Evolutionary conservation across 1,140 invertebrate genomes (phyloP), one percentile per base, ranked within the genome.

Genomic region (Bombus waltoni): DNA sequence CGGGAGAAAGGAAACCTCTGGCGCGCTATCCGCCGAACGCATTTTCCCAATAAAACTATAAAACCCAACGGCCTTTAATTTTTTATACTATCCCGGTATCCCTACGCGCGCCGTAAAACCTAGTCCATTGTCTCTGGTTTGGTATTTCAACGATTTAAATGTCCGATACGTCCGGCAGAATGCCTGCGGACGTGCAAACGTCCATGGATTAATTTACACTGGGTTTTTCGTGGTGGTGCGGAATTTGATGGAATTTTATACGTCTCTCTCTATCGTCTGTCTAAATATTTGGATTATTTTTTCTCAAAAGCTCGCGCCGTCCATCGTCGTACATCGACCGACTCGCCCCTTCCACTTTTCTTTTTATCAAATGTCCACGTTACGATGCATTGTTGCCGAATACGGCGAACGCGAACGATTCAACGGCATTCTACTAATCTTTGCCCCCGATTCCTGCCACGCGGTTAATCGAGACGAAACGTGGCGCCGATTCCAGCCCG

Each of bases 191-290:
- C 40, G 59, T 87, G 66, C 85, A 81, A 71, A 53, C 71, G 65
- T 47, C 22, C 86, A n/a, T 87, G 84, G 86, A 91, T 92, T 91
- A 91, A 92, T 92, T 90, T 89, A 87, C 70, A 91, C 77, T 75
- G 68, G 80, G 25, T 83, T 91, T 91, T 88, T 87, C 79, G 68
- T 9, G 28, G 38, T 83, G 66, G 73, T 88, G 86, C 76, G 75
- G 75, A 78, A 89, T 90, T 88, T 89, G 88, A 92, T 92, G 89
- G 81, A 90, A 92, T 88, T 91, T 93, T 91, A 92, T 91, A 87
- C 85, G 65, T 13, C 8, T 28, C 38, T 15, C 42, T 62, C 70
- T 38, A 35, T 1, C 40, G 28, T 4, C 59, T 59, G 38, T 35
- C 59, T 44, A 85, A 85, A 85, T 85, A 85, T 85, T 85, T 85